phyloP scores from a whole-genome alignment of 2,888 invertebrate species.

The Spatulosminthurus flaviceps region DNA sequence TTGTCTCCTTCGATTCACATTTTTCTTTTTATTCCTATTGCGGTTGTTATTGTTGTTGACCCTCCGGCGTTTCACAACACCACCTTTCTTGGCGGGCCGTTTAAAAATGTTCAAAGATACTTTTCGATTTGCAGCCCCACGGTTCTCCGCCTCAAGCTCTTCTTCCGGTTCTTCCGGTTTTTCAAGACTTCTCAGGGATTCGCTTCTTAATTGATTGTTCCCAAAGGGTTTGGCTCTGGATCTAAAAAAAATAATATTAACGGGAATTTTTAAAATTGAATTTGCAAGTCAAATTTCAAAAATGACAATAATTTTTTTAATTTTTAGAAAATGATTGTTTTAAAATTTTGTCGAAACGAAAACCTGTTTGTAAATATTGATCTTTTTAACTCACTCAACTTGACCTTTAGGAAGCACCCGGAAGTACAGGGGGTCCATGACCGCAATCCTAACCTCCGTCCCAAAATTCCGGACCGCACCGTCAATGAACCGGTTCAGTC shows the following conservation, averaged over 20 bases:
- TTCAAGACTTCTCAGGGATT: too few relatives aligned
- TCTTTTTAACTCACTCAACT: conserved; percentile 57
- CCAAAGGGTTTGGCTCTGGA: too few relatives aligned
- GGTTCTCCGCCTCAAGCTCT: too few relatives aligned
- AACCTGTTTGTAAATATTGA: neutral
- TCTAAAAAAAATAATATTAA: too few relatives aligned
- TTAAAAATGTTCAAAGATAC: neutral
- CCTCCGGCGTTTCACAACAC: neutral
- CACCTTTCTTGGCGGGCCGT: neutral
- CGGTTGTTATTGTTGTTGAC: conserved; percentile 14
- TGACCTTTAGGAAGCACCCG: conserved; percentile 61
- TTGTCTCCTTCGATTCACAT: conserved; percentile 11
- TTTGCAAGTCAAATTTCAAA: too few relatives aligned
- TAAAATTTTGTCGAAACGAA: too few relatives aligned
- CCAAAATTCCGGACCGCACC: conserved; percentile 61
- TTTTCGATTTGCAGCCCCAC: too few relatives aligned
- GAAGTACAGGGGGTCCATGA: conserved; percentile 62
- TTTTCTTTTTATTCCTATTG: conserved; percentile 33
- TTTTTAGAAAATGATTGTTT: too few relatives aligned
- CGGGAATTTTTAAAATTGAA: too few relatives aligned
- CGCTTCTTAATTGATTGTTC: too few relatives aligned
- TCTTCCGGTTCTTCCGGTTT: too few relatives aligned
- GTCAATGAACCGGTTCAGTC: conserved; percentile 62
- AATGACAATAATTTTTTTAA: too few relatives aligned
- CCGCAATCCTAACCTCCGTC: conserved; percentile 54